phyloP scores from a whole-genome alignment of 2,888 invertebrate genomes.

The Drosophila planitibia region DNA sequence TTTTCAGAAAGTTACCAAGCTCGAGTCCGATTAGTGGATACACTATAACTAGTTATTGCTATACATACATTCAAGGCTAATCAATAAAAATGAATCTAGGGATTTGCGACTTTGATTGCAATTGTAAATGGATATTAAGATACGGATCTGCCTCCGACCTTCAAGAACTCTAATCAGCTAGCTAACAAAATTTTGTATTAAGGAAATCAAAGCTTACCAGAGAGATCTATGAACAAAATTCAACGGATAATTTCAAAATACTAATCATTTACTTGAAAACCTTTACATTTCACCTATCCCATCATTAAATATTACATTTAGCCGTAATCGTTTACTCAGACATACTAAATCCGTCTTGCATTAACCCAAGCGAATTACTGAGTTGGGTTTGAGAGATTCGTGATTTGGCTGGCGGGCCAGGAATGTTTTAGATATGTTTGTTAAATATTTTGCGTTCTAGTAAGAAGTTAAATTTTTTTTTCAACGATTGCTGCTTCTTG shows the following conservation, averaged over 20 bases:
- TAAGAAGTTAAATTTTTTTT: slow-evolving; percentile 16
- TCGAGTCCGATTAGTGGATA: too few relatives aligned
- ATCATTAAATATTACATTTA: slow-evolving; percentile 6
- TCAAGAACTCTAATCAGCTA: neutral
- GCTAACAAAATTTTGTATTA: neutral
- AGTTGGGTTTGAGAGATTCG: slow-evolving; percentile 40
- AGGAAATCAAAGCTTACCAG: neutral
- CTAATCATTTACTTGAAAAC: neutral
- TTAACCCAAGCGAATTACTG: slow-evolving; percentile 59
- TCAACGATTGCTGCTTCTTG: slow-evolving; percentile 13
- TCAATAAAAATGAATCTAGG: neutral
- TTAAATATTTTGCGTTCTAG: slow-evolving; percentile 29
- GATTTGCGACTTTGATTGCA: neutral
- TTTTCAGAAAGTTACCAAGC: too few relatives aligned
- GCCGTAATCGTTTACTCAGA: slow-evolving; percentile 33
- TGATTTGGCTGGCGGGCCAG: slow-evolving; percentile 36
- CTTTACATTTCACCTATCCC: neutral
- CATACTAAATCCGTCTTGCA: slow-evolving; percentile 35
- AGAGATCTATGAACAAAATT: neutral
- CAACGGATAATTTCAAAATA: neutral
- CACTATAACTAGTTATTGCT: too few relatives aligned
- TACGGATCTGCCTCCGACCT: neutral
- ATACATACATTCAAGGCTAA: too few relatives aligned
- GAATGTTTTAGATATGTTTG: slow-evolving; percentile 18
- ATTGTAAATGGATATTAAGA: neutral